Evolutionary conservation across 2,888 invertebrate genomes (phyloP).

Genomic region (Diogma glabrata): DNA sequence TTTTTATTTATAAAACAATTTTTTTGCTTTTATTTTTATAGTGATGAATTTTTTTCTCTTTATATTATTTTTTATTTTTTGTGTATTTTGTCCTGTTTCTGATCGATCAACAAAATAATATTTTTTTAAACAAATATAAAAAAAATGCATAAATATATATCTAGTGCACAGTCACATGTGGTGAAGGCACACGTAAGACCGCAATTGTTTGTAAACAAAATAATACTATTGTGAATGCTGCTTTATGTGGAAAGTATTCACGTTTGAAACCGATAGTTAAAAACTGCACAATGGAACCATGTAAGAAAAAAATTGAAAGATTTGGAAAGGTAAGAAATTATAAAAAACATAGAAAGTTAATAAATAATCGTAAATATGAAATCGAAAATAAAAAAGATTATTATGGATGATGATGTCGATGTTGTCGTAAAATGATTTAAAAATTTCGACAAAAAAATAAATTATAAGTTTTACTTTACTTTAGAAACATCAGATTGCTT

Average conservation of each 20-base stretch:
- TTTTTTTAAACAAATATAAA: background rate
- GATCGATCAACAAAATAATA: no score
- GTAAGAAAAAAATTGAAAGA: constrained; percentile 15
- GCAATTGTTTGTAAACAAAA: constrained; percentile 22
- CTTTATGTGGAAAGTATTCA: constrained; percentile 20
- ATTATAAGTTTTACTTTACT: no score
- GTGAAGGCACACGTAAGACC: constrained; percentile 39
- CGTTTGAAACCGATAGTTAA: constrained; percentile 18
- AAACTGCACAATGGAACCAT: constrained; percentile 21
- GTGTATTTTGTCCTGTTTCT: background rate
- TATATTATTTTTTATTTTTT: constrained; percentile 8
- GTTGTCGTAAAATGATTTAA: no score
- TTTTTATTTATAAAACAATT: no score
- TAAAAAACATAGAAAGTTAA: no score
- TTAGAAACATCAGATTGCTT: no score
- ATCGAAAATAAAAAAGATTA: no score
- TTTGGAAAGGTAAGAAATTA: constrained; percentile 7
- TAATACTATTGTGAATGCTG: constrained; percentile 21
- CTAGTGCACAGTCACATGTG: constrained; percentile 57
- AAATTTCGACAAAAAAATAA: no score
- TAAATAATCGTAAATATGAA: no score
- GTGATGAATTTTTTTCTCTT: constrained; percentile 1
- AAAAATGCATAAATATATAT: constrained; percentile 16
- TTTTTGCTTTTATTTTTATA: constrained; percentile 10
- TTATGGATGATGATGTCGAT: no score